phyloP scores from a whole-genome alignment of 2,888 invertebrate species.

The Microchrysa polita region DNA sequence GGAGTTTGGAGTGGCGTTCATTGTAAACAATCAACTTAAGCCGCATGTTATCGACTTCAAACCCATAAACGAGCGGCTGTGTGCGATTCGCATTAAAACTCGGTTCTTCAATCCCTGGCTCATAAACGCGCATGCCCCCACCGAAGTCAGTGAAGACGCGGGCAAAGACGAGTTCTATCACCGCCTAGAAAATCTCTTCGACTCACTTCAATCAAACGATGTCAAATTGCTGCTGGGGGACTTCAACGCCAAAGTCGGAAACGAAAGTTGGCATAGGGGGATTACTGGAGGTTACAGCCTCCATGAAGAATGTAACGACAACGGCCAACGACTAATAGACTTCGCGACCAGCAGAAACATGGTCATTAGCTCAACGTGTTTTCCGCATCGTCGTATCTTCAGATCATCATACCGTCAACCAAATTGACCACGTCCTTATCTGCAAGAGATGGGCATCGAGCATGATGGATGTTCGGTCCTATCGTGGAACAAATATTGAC shows the following conservation, averaged over 20 bases:
- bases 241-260: not conserved
- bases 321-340: not conserved
- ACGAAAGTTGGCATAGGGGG: not conserved
- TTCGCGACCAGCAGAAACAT: not conserved
- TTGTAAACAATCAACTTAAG: too few species aligned
- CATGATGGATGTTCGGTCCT: too few species aligned
- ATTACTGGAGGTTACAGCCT: not conserved
- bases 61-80: too few species aligned
- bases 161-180: too few species aligned
- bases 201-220: not conserved
- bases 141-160: too few species aligned
- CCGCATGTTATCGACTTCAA: too few species aligned
- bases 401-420: not conserved
- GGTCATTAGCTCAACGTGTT: not conserved
- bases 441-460: not conserved
- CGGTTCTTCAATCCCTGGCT: too few species aligned
- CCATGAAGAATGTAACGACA: not conserved
- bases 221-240: slow-evolving; percentile 2
- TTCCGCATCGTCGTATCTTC: not conserved
- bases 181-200: too few species aligned
- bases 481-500: not conserved
- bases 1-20: too few species aligned
- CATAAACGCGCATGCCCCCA: too few species aligned
- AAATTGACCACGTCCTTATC: not conserved
- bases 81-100: too few species aligned